Conservation (phyloP, 2,797 vertebrate genomes). For the Coilia nasus region DNA sequence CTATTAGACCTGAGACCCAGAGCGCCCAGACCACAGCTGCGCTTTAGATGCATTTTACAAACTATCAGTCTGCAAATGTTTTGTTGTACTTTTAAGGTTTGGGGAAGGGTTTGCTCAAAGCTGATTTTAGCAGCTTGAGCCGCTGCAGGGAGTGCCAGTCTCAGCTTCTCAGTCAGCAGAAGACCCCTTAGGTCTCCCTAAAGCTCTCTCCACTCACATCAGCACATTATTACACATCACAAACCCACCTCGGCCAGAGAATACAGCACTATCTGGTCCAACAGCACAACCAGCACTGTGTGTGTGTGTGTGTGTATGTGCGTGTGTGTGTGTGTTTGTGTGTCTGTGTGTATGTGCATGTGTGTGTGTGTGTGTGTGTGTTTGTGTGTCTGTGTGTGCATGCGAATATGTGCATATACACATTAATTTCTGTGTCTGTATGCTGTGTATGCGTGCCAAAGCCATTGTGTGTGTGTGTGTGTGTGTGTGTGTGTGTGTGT, state of each 20-base stretch:
- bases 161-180: background rate
- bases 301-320: background rate
- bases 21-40: background rate
- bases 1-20: background rate
- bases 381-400: background rate
- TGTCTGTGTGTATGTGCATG: background rate
- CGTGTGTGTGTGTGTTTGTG: background rate
- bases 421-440: background rate
- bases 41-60: background rate
- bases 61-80: background rate
- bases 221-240: background rate
- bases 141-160: background rate
- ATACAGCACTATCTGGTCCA: background rate
- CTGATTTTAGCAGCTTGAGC: background rate
- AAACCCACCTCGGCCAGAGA: background rate
- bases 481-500: too few relatives aligned
- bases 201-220: background rate
- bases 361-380: background rate
- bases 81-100: constrained; percentile 5
- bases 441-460: background rate
- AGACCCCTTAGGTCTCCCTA: background rate
- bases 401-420: background rate
- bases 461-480: too few relatives aligned
- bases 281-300: background rate
- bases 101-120: background rate